phyloP scores from a whole-genome alignment of 2,888 invertebrate genomes.

The Julus scanicus region DNA sequence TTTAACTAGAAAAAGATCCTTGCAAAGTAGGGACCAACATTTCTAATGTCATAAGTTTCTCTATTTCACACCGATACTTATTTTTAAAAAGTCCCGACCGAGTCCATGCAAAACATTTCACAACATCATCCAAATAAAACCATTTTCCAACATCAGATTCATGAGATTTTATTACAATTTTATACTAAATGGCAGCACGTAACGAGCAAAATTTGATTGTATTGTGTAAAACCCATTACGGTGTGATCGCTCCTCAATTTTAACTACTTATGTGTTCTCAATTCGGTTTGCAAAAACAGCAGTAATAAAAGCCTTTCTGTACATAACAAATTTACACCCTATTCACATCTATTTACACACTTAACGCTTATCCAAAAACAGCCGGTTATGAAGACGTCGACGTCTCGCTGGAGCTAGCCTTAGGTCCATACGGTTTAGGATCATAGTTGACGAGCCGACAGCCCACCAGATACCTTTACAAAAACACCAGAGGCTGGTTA shows the following conservation, averaged over 20 bases:
- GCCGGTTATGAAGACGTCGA: constrained; percentile 11
- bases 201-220: constrained; percentile 8
- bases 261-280: not conserved
- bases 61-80: too few species aligned
- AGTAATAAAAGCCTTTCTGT: constrained; percentile 46
- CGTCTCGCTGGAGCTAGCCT: not conserved
- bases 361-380: constrained; percentile 31
- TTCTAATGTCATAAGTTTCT: too few species aligned
- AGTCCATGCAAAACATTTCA: too few species aligned
- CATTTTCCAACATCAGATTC: not conserved
- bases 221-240: not conserved
- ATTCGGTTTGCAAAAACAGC: constrained; percentile 27
- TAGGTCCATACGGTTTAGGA: constrained; percentile 58
- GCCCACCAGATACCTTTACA: constrained; percentile 83
- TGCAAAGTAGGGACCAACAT: too few species aligned
- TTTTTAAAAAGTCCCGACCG: too few species aligned
- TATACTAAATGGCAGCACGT: constrained; percentile 29
- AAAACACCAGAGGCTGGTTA: too few species aligned
- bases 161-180: constrained; percentile 34
- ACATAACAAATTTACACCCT: constrained; percentile 51
- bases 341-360: constrained; percentile 53
- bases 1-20: too few species aligned
- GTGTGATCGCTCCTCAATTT: not conserved
- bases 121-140: not conserved
- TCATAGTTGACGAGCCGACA: constrained; percentile 97